Evolutionary conservation across 2,797 vertebrate species (phyloP), one percentile per base, ranked within the genome.

Genomic region (Schizothorax lantsangensis): DNA sequence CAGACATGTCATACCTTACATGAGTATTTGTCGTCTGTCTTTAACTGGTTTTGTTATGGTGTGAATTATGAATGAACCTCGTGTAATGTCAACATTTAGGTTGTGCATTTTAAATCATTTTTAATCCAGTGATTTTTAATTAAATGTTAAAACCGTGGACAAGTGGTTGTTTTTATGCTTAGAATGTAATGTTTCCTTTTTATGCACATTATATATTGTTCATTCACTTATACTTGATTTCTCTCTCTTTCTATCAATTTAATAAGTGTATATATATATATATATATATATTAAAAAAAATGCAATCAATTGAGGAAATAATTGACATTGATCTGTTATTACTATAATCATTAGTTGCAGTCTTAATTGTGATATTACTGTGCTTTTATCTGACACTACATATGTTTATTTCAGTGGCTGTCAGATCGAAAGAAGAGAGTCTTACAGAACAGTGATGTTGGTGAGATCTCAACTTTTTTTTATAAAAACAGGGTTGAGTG

Each of bases 361-460:
- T 9, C 2, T 10, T 71, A 23, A 71, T 71, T 77, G 14, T 49
- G 14, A 15, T 12, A n/a, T 59, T 59, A 4, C 23, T 7, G 23
- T 62, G 23, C 1, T 30, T n/a, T n/a, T 59, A 73, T 73, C 71
- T n/a, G 26, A n/a, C 47, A 14, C 59, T 26, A 4, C 1, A 40
- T 79, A 4, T 74, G 86, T 81, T 1, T 43, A 45, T 92, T 90
- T 12, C 90, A 99, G 98, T 99, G 98, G 98, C 93, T 99, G 73
- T 98, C 98, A 0, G 98, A 99, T 91, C 95, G 97, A 84, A 99
- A 98, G 94, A 99, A 98, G 93, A 96, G 98, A 90, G 96, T 97
- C 9, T 90, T 99, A 4, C 98, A 98, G 92, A 99, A 99, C 94
- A 97, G 96, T 91, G 97, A 99, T 98, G 96, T 96, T 1, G 97